Evolutionary conservation across 2,797 vertebrate genomes (phyloP), one percentile per base, ranked within the genome.

Genomic region (Rhinichthys osculus): DNA sequence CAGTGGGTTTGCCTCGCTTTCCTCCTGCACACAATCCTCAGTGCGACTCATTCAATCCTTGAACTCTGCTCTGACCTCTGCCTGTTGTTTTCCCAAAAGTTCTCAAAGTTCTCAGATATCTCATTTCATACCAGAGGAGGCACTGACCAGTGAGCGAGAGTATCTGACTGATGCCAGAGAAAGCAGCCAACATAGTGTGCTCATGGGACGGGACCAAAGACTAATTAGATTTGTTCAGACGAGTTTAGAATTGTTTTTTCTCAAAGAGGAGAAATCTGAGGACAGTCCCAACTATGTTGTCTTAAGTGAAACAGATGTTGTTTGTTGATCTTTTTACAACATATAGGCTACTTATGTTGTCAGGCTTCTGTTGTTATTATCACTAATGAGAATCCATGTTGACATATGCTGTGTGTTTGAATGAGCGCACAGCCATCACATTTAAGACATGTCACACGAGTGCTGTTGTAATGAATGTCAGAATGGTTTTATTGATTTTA

Each of bases 151-250:
- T 67, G 54, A 69, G 33, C 6, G 2, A 85, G 82, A 50, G 64
- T 74, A 52, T 71, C 77, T 73, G 79, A 87, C 62, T 82, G 78
- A 84, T 69, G 73, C 81, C 73, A 73, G 66, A 69, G 62, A 64
- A 81, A 69, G 71, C 57, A 9, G 44, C 42, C 30, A 78, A 71
- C 54, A 78, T 19, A 79, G 74, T 67, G 66, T 81, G 83, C 83
- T 86, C 82, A 19, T 80, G 72, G 87, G 88, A 87, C 76, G 76
- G 57, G 79, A 78, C 88, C 73, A 78, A 81, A 83, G 73, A 70
- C 78, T 90, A 90, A 90, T 90, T 87, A 78, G 87, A 89, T 90
- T 90, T 87, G 90, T 88, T 84, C 88, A 79, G 64, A 87, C 33
- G 76, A 89, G 82, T 87, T 87, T 54, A 76, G 54, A 82, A 82